Evolutionary conservation across 2,113 vertebrate species (phyloP).

Genomic region (Hemiscyllium ocellatum): DNA sequence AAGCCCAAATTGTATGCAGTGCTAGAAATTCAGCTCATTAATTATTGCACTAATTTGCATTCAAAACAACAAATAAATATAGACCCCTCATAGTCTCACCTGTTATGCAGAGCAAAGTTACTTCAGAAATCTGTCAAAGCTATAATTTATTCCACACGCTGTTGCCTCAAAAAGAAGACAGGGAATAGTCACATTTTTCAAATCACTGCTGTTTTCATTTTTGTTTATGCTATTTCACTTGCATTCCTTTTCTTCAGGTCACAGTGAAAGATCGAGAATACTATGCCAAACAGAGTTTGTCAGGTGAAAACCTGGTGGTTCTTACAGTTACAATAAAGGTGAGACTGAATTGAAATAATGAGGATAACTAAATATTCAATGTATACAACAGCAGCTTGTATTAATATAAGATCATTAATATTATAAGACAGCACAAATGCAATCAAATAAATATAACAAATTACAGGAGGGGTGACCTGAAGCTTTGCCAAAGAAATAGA

Average conservation of each 20-base stretch:
- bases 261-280: background rate
- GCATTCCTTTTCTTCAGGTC: background rate
- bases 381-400: background rate
- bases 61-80: background rate
- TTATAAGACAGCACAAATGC: background rate
- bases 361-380: background rate
- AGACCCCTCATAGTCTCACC: background rate
- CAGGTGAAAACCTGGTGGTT: constrained; percentile 18
- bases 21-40: background rate
- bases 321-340: constrained; percentile 23
- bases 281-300: background rate
- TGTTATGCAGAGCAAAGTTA: background rate
- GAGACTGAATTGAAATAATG: background rate
- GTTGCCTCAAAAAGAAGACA: background rate
- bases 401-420: background rate
- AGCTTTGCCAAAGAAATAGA: background rate
- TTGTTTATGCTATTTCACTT: background rate
- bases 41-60: background rate
- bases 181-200: background rate
- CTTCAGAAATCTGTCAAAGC: background rate
- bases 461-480: background rate
- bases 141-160: background rate
- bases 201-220: background rate
- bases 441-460: background rate
- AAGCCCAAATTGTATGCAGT: background rate